Evolutionary conservation across 2,113 vertebrate species (phyloP), one percentile per base, ranked within the genome.

Genomic region (Gobiocypris rarus): DNA sequence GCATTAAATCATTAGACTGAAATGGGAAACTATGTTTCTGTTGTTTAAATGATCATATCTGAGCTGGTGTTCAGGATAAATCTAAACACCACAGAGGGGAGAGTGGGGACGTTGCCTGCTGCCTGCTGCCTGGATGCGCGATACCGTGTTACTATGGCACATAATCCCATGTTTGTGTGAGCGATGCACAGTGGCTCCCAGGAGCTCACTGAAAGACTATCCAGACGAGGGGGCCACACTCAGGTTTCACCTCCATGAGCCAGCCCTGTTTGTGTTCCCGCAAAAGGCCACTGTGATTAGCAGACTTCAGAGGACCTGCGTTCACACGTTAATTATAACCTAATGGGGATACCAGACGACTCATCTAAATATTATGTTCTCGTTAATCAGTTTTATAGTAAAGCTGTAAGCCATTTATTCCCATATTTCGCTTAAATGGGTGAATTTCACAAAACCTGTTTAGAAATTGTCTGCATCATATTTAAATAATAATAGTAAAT

Each of bases 101-200:
- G 45, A 54, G 7, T 22, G 52, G n/a, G 83, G 56, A 52, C 11
- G 14, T 76, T 41, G 22, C 78, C 63, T 26, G 74, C 63, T 82
- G 77, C 63, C 79, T 54, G 69, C 5, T 82, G 77, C 63, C 79
- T 54, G 69, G 3, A 81, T 54, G 81, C 31, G 8, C 31, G 43
- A 82, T 54, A 34, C 22, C 61, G 71, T 83, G 88, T 91, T 91
- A 89, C 90, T 89, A 91, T 91, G 90, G 90, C 83, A 87, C 87
- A 87, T 91, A 89, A 91, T 90, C 89, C 89, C 65, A 65, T 75
- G 71, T 74, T 69, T 54, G 78, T 73, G 31, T 67, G 17, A 28
- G 78, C 45, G 56, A 24, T 24, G 81, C 31, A 10, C 52, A 4
- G 28, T 65, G 22, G 78, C 79, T 84, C 67, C 43, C 54, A 73